Evolutionary conservation across 2,888 invertebrate genomes (phyloP).

Genomic region (Apantesis nais): DNA sequence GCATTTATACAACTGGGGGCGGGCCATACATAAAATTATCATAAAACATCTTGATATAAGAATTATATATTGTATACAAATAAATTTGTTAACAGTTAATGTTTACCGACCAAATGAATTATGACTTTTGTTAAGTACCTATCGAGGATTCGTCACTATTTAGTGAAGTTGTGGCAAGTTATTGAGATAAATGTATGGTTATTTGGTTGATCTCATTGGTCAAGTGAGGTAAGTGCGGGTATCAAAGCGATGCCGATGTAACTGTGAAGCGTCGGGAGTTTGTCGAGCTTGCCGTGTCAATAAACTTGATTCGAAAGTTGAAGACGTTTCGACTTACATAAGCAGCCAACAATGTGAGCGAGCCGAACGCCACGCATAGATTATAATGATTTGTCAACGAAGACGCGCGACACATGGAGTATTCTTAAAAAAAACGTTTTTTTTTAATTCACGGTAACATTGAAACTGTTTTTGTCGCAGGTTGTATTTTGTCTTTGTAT

Average conservation of each 20-base stretch:
- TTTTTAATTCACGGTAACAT: slow-evolving; percentile 3
- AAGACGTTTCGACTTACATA: slow-evolving; percentile 85
- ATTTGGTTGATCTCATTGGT: slow-evolving; percentile 22
- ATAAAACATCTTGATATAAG: slow-evolving; percentile 74
- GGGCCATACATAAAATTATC: slow-evolving; percentile 77
- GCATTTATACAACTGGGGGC: slow-evolving; percentile 67
- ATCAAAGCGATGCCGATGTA: slow-evolving; percentile 78
- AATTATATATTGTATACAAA: slow-evolving; percentile 68
- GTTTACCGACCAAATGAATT: slow-evolving; percentile 62
- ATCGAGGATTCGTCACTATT: slow-evolving; percentile 26
- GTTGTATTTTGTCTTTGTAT: background rate
- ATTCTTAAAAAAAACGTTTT: slow-evolving; percentile 1
- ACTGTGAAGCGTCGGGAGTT: slow-evolving; percentile 80
- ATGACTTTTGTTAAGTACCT: slow-evolving; percentile 49
- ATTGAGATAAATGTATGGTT: slow-evolving; percentile 12
- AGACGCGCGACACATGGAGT: slow-evolving; percentile 20
- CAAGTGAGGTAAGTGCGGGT: slow-evolving; percentile 30
- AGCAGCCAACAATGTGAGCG: slow-evolving; percentile 81
- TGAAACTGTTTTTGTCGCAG: background rate
- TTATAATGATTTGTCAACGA: slow-evolving; percentile 48
- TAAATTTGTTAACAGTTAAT: slow-evolving; percentile 69
- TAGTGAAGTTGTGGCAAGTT: slow-evolving; percentile 1
- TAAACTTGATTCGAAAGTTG: slow-evolving; percentile 86
- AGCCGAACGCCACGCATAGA: slow-evolving; percentile 58
- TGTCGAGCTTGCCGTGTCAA: slow-evolving; percentile 85